A percentile compares a stretch with the other conserved stretches of the same genome.
Conservation (phyloP, 2,797 vertebrate species). For the Lycodopsis pacificus region DNA sequence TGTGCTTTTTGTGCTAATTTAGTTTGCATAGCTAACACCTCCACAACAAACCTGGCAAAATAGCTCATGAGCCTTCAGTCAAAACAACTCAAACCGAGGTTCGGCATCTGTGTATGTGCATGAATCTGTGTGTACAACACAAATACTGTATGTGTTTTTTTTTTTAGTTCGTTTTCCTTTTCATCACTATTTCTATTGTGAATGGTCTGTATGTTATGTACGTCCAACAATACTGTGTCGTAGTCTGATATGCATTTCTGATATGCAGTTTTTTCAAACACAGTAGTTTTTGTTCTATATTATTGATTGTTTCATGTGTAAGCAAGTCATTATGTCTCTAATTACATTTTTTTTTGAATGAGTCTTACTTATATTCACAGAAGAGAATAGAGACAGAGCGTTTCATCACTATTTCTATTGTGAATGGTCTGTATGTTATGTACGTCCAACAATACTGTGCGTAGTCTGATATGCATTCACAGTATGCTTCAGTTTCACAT, state of each 20-base stretch:
- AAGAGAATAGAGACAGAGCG: no score
- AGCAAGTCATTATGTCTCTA: no score
- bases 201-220: not conserved
- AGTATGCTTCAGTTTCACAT: not conserved
- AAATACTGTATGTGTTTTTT: not conserved
- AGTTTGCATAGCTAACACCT: conserved; percentile 59
- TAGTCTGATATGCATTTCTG: not conserved
- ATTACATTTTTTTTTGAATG: no score
- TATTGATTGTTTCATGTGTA: no score
- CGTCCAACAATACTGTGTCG: not conserved
- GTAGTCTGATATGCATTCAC: not conserved
- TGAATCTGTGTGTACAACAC: not conserved
- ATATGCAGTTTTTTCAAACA: no score
- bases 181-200: not conserved
- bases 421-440: not conserved
- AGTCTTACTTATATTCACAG: no score
- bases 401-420: conserved; percentile 1
- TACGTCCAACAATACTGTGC: not conserved
- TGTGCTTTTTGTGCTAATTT: conserved; percentile 64
- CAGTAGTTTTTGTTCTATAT: no score
- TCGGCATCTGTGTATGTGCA: conserved; percentile 16
- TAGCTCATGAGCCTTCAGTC: conserved; percentile 41
- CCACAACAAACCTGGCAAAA: conserved; percentile 48
- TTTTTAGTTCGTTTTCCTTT: not conserved
- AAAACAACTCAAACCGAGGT: conserved; percentile 46